Base-by-base conservation (phyloP, 2,888 invertebrate species). In the Caenorhabditis sp. region DNA sequence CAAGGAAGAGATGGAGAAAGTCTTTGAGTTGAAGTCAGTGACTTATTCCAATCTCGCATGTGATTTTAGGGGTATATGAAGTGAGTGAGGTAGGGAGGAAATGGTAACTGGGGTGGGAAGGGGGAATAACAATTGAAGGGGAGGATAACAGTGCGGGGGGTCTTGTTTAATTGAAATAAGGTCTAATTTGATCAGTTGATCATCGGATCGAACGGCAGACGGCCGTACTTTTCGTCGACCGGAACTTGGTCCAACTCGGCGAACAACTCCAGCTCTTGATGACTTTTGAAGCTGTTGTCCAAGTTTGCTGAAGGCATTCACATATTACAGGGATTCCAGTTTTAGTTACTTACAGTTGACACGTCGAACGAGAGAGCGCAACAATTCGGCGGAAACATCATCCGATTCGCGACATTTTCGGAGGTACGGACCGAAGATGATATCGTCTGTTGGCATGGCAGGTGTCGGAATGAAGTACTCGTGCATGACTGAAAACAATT, bases 161-260 rank as follows among this genome's bases (percentile, higher is more conserved):
- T 47, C 18, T n/a, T n/a, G 5, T 18, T 18, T 47, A 4, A n/a
- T 18, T 18, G 18, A 55, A 37, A 22, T n/a, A 6, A 32, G 51
- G 20, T 47, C 32, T 56, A 56, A 61, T 55, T 8, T 6, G 22
- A 51, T 51, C 50, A 51, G 71, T 72, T 74, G 65, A 24, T 58
- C 56, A 64, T 44, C 40, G 62, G 55, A 47, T 58, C 26, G 67
- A 74, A 60, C 47, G 65, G 50, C 40, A 74, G 40, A 0, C 65
- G 74, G 22, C 74, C 74, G 60, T 74, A 67, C 22, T 74, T 58
- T 22, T 74, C 74, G 44, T 74, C 74, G 20, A 74, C 50, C n/a
- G 47, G 58, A 2, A 74, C 74, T 28, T 58, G 18, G 28, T 74
- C 74, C 58, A 74, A 40, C 28, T 67, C 67, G 67, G 65, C 50